phyloP scores from a whole-genome alignment of 1,140 invertebrate species.

The Mycetomoellerius zeteki region DNA sequence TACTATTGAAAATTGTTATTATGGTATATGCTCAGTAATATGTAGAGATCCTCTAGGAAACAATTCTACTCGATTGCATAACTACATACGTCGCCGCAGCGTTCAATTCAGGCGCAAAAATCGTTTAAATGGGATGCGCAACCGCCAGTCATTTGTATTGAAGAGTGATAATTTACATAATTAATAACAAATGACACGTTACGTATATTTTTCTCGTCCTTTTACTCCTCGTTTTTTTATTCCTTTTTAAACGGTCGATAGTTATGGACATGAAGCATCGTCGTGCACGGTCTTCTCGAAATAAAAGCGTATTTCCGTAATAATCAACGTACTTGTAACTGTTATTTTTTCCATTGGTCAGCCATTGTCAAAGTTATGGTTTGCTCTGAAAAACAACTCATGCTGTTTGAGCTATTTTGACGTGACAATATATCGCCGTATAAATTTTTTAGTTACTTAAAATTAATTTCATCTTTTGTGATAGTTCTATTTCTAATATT shows the following conservation, averaged over 20 bases:
- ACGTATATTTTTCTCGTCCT: slow-evolving; percentile 27
- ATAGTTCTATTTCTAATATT: not conserved
- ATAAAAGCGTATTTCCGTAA: slow-evolving; percentile 39
- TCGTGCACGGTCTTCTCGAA: not conserved
- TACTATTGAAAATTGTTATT: slow-evolving; percentile 16
- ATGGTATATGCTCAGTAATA: no score
- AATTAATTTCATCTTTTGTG: not conserved
- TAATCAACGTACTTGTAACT: not conserved
- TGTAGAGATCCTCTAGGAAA: not conserved
- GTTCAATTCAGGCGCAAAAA: not conserved
- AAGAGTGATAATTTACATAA: slow-evolving; percentile 30
- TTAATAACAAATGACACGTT: slow-evolving; percentile 34
- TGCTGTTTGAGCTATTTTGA: not conserved
- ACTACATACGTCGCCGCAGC: not conserved
- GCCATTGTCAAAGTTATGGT: slow-evolving; percentile 7
- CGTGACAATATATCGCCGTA: not conserved
- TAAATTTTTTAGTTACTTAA: not conserved
- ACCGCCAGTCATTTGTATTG: not conserved
- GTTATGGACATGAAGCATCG: not conserved
- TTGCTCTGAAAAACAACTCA: slow-evolving; percentile 29
- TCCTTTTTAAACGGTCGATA: not conserved
- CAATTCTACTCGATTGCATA: slow-evolving; percentile 19
- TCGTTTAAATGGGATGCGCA: not conserved
- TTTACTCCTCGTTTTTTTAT: no score
- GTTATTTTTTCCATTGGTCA: slow-evolving; percentile 18